Evolutionary conservation across 1,140 invertebrate genomes (phyloP).

Genomic region (Cherax destructor): DNA sequence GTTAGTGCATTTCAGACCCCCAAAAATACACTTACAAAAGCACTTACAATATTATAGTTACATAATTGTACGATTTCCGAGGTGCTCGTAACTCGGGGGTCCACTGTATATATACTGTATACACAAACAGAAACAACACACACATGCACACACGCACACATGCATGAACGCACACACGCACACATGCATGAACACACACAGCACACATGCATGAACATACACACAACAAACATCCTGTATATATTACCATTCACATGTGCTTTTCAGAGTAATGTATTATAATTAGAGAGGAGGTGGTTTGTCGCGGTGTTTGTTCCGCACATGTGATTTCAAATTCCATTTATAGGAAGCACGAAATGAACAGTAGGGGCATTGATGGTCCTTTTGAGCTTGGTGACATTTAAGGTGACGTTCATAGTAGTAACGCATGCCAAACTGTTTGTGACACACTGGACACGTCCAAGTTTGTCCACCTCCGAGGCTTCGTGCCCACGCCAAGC

Average conservation of each 20-base stretch:
- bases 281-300: conserved; percentile 61
- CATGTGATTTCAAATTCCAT: conserved; percentile 71
- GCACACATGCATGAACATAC: too few relatives aligned
- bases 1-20: too few relatives aligned
- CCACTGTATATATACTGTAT: too few relatives aligned
- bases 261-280: not conserved
- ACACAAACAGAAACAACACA: too few relatives aligned
- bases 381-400: conserved; percentile 67
- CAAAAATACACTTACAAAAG: too few relatives aligned
- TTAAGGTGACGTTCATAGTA: conserved; percentile 70
- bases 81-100: too few relatives aligned
- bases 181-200: too few relatives aligned
- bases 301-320: conserved; percentile 63
- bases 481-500: conserved; percentile 22
- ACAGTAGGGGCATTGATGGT: conserved; percentile 69
- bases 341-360: conserved; percentile 66
- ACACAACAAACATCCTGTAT: not conserved
- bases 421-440: conserved; percentile 69
- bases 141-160: too few relatives aligned
- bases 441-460: conserved; percentile 66
- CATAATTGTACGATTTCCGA: too few relatives aligned
- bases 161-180: too few relatives aligned
- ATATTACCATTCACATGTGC: not conserved
- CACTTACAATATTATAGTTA: too few relatives aligned
- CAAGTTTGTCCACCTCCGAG: conserved; percentile 47